A percentile compares a stretch with the other conserved stretches of the same genome.
Conservation (phyloP, 2,113 vertebrate genomes). For the Genyomyrus donnyi region DNA sequence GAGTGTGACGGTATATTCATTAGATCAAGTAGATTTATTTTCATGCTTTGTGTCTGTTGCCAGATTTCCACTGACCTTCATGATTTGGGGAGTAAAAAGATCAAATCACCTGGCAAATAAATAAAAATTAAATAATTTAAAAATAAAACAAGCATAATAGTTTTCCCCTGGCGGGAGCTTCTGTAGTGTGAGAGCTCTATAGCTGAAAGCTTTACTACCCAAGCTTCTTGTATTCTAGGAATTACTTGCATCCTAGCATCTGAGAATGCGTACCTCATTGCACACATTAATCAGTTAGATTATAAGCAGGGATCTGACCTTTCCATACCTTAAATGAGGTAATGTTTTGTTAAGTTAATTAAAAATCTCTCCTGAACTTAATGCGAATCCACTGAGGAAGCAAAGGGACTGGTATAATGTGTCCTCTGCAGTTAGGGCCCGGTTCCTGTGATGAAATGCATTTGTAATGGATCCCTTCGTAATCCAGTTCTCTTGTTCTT, state of each 20-base stretch:
- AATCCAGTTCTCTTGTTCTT: neutral
- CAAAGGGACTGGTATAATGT: neutral
- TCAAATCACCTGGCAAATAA: neutral
- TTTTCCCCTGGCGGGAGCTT: neutral
- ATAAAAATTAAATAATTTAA: neutral
- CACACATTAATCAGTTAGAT: neutral
- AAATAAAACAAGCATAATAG: neutral
- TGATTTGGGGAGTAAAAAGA: neutral
- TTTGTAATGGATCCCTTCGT: neutral
- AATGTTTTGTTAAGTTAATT: neutral
- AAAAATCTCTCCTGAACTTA: conserved; percentile 1
- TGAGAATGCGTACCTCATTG: neutral
- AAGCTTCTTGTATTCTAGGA: neutral
- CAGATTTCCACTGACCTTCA: neutral
- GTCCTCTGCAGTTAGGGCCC: neutral
- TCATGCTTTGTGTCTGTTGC: neutral
- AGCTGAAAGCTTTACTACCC: neutral
- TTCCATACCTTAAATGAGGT: neutral
- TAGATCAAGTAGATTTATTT: neutral
- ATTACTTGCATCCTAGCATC: neutral
- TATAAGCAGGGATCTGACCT: neutral
- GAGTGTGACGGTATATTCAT: neutral
- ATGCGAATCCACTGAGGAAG: neutral
- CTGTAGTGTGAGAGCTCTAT: neutral
- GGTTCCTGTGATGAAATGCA: neutral